Evolutionary conservation across 2,797 vertebrate genomes (phyloP), one percentile per base, ranked within the genome.

Genomic region (Steatocranus sp.): DNA sequence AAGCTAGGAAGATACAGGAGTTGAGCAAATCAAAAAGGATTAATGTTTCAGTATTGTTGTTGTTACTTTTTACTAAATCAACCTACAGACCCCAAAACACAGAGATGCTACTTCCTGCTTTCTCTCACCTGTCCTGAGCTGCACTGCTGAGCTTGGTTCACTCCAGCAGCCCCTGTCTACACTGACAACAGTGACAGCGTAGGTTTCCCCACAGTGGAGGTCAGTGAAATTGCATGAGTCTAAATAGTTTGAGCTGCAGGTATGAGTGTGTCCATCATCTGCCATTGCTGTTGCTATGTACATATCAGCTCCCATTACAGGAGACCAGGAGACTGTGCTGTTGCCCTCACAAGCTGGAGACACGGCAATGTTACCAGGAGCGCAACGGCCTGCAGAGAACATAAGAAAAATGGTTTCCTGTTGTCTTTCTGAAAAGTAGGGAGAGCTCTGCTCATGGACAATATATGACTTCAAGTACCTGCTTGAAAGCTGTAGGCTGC

Each of bases 171-270:
- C 88, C 46, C 80, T 83, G 82, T 93, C 93, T 61, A 92, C 76
- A 20, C 95, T 93, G 6, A 89, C 87, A 18, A 95, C 93, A 4
- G 85, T 80, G 15, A 95, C 90, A 8, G 48, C 3, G 15, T 96
- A 96, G 8, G 10, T 90, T 58, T 93, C 73, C 7, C 92, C 94
- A 70, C 96, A 96, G 78, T 83, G 86, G 11, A 96, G 91, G 58
- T 89, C 85, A 10, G 88, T 89, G 83, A 96, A 93, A 53, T 88
- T 86, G 86, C 96, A 96, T 0, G 85, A 90, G 76, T 9, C 83
- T 4, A 89, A 91, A 49, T 34, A 15, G 80, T 90, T 92, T 32
- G 95, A 89, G 43, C 79, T 87, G 77, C 96, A 97, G 9, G 79
- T 91, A 49, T 91, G 82, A 46, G 34, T 82, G 79, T 93, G 87